These are phyloP conservation scores for Eueides isabella DNA, from an alignment of 1,140 invertebrate species.

Conservation along the genomic window DNA sequence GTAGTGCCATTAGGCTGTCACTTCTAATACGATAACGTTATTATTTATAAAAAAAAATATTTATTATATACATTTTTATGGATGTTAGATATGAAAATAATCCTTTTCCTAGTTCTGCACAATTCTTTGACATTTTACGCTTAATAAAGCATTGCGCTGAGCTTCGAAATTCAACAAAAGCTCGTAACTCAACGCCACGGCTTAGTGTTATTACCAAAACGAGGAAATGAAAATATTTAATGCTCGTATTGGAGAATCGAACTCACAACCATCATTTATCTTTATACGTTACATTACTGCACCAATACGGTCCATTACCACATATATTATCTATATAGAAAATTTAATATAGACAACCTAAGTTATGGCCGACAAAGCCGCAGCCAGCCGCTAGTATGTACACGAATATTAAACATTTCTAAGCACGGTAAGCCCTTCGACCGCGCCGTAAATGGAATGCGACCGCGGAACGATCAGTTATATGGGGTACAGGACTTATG, in stretches of 20 bases:
- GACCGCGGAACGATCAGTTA: constrained; percentile 39
- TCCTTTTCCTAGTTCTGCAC: too few species aligned
- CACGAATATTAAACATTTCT: constrained; percentile 26
- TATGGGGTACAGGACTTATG: not conserved
- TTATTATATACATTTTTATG: too few species aligned
- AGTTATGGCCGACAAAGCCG: constrained; percentile 14
- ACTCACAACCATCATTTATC: not conserved
- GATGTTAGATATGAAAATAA: too few species aligned
- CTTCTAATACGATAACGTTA: too few species aligned
- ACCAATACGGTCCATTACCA: not conserved
- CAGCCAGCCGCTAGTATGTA: constrained; percentile 8
- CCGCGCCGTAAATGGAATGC: constrained; percentile 41
- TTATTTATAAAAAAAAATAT: too few species aligned
- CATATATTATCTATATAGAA: not conserved
- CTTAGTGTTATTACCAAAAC: not conserved
- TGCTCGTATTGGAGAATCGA: not conserved
- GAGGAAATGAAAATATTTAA: not conserved
- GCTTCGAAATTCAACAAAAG: too few species aligned
- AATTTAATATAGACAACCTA: constrained; percentile 3
- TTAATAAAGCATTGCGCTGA: too few species aligned
- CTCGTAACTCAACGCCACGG: not conserved
- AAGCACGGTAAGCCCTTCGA: constrained; percentile 30
- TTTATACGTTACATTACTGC: not conserved
- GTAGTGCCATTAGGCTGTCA: too few species aligned
- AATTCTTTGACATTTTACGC: too few species aligned